Evolutionary conservation across 2,888 invertebrate genomes (phyloP).

Genomic region (Itoplectis maculator): DNA sequence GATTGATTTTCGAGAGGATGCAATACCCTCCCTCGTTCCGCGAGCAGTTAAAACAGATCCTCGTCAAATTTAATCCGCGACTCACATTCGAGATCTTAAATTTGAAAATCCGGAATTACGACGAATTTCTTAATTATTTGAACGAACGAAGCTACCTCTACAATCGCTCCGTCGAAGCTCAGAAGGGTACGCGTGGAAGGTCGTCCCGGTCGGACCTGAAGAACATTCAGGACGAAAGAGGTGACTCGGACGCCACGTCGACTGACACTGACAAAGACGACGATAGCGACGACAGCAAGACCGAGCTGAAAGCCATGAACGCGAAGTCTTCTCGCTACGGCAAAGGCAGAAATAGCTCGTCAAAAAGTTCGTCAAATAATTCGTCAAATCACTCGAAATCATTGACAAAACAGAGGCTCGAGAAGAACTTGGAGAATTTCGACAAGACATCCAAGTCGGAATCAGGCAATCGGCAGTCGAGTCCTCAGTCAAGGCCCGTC

Average conservation of each 20-base stretch:
- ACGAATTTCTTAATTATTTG: slow-evolving; percentile 37
- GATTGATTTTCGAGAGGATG: slow-evolving; percentile 55
- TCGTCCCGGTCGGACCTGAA: too few relatives aligned
- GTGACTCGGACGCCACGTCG: too few relatives aligned
- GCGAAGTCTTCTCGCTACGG: too few relatives aligned
- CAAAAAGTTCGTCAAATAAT: slow-evolving; percentile 23
- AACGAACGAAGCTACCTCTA: too few relatives aligned
- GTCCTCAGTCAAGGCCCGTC: neutral
- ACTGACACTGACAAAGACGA: too few relatives aligned
- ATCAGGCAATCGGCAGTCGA: neutral
- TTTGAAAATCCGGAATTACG: slow-evolving; percentile 18
- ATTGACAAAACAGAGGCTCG: slow-evolving; percentile 30
- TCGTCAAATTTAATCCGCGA: too few relatives aligned
- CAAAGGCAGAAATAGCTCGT: too few relatives aligned
- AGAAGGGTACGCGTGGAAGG: too few relatives aligned
- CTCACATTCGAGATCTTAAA: slow-evolving; percentile 44
- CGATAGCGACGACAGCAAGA: too few relatives aligned
- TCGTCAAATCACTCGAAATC: slow-evolving; percentile 18
- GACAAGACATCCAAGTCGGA: neutral
- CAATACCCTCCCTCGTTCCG: slow-evolving; percentile 35
- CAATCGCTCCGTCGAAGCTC: too few relatives aligned
- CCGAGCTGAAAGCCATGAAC: too few relatives aligned
- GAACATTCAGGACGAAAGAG: too few relatives aligned
- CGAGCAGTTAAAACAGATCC: slow-evolving; percentile 50
- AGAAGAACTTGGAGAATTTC: slow-evolving; percentile 16